phyloP scores from a whole-genome alignment of 2,113 vertebrate species.

The Alethe castanea region DNA sequence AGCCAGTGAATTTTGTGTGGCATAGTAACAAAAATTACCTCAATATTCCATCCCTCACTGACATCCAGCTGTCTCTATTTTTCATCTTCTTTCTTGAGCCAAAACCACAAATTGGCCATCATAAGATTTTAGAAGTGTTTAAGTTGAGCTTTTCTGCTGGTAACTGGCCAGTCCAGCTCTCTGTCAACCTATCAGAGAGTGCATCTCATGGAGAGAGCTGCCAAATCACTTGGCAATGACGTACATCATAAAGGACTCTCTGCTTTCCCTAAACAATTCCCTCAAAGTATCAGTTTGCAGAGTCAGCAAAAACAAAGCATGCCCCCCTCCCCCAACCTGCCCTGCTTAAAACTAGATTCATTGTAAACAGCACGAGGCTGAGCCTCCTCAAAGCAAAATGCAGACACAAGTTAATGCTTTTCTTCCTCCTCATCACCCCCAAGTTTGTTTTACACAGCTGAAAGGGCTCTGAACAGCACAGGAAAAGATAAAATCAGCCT shows the following conservation, averaged over 20 bases:
- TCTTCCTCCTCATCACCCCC: not conserved
- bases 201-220: not conserved
- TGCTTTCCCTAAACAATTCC: constrained; percentile 9
- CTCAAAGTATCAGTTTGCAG: constrained; percentile 17
- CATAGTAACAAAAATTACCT: not conserved
- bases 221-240: constrained; percentile 21
- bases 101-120: constrained; percentile 31
- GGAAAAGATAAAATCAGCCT: not conserved
- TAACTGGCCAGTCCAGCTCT: not conserved
- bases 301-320: not conserved
- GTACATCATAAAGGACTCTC: not conserved
- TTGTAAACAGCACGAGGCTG: not conserved
- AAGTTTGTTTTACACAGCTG: not conserved
- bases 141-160: constrained; percentile 33
- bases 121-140: constrained; percentile 26
- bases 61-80: constrained; percentile 22
- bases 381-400: not conserved
- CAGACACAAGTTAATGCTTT: not conserved
- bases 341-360: not conserved
- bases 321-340: not conserved
- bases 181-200: not conserved
- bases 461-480: not conserved
- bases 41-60: not conserved
- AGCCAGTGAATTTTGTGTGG: not conserved
- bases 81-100: not conserved